These are phyloP conservation scores for Oeneis ivallda DNA, from an alignment of 2,888 invertebrate species.

Conservation along the genomic window DNA sequence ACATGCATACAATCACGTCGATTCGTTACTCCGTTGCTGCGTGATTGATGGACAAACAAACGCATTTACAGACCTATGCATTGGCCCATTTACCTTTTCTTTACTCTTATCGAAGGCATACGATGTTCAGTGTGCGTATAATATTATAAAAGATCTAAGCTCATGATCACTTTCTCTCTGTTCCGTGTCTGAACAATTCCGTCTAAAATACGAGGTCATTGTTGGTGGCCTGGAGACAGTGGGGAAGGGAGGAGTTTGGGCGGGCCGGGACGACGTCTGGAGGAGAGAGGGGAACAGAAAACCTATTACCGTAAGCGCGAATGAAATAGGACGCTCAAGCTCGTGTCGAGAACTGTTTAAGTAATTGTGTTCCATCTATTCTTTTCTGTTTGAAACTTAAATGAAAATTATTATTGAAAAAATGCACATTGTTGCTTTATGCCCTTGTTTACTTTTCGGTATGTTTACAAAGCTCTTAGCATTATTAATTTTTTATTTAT, in stretches of 20 bases:
- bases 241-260: slow-evolving; percentile 53
- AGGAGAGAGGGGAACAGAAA: slow-evolving; percentile 57
- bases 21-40: no score
- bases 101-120: slow-evolving; percentile 6
- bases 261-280: slow-evolving; percentile 49
- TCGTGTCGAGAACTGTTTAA: slow-evolving; percentile 73
- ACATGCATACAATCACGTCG: no score
- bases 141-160: slow-evolving; percentile 43
- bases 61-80: no score
- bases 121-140: slow-evolving; percentile 32
- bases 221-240: slow-evolving; percentile 74
- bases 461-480: no score
- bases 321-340: slow-evolving; percentile 76
- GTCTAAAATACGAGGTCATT: slow-evolving; percentile 81
- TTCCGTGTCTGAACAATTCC: slow-evolving; percentile 79
- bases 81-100: not conserved
- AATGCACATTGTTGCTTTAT: slow-evolving; percentile 19
- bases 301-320: slow-evolving; percentile 77
- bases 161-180: slow-evolving; percentile 71
- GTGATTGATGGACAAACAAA: no score
- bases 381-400: slow-evolving; percentile 60
- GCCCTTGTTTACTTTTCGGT: not conserved
- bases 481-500: no score
- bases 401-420: slow-evolving; percentile 44
- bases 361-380: slow-evolving; percentile 77